Evolutionary conservation across 2,113 vertebrate genomes (phyloP), one percentile per base, ranked within the genome.

Genomic region (Noturus placidus): DNA sequence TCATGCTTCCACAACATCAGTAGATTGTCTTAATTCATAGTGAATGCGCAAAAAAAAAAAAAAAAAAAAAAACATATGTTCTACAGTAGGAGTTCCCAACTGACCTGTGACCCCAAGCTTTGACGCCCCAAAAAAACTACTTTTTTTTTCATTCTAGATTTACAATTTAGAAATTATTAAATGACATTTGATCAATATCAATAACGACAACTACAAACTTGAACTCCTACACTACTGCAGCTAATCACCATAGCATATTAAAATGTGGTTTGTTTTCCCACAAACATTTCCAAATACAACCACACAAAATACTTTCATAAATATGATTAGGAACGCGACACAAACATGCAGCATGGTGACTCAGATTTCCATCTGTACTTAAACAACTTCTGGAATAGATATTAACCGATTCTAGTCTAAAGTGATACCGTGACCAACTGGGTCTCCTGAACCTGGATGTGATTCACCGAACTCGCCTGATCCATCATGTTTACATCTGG

Each of bases 401-500:
- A 20, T 76, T 5, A 82, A 1, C 3, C 27, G 5, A 4, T 10
- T 30, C 52, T 22, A 52, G 46, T 20, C n/a, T 59, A 61, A 74
- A 70, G 25, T 46, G 19, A 65, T 50, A 67, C 15, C 10, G 70
- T 77, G 77, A 82, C 35, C 84, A 17, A 54, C 13, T 78, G 70
- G 54, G 50, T 59, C 83, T 86, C 50, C 57, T 59, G 56, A 74
- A 30, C 57, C 42, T 56, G 20, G 61, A 38, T 1, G 42, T 82
- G 86, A 87, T 54, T 87, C 74, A 78, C 25, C 67, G 22, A 70
- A 38, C 46, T 50, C 46, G 22, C 6, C 14, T 35, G 63, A 76
- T 82, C n/a, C 70, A 80, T 84, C 63, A 74, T 20, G 27, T 46
- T 61, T 65, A 35, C 52, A 59, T 80, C 72, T 74, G 63, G 50